phyloP scores from a whole-genome alignment of 2,888 invertebrate species.

The Sesia apiformis region DNA sequence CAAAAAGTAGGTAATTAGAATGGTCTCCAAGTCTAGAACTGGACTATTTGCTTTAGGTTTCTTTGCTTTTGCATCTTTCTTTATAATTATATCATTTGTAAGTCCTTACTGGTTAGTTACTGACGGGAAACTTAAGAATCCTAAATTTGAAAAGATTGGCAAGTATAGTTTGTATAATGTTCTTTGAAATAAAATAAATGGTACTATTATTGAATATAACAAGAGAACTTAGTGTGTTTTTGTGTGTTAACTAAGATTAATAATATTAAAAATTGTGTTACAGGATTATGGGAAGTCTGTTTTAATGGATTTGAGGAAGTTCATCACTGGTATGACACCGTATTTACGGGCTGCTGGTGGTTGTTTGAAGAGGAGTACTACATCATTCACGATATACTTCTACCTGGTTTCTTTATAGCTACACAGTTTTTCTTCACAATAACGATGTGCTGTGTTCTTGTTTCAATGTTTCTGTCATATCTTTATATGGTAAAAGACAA shows the following conservation, averaged over 20 bases:
- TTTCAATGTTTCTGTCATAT: conserved; percentile 83
- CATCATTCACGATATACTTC: conserved; percentile 90
- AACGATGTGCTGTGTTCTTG: conserved; percentile 85
- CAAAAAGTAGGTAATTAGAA: conserved; percentile 17
- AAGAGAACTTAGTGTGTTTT: too few species aligned
- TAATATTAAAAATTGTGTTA: conserved; percentile 19
- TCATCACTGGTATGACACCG: conserved; percentile 87
- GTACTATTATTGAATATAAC: too few species aligned
- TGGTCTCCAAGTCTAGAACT: conserved; percentile 78
- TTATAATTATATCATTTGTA: conserved; percentile 86
- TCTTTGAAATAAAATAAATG: too few species aligned
- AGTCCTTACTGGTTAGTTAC: conserved; percentile 92
- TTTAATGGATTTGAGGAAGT: conserved; percentile 91
- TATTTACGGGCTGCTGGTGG: conserved; percentile 95
- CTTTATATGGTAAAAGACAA: conserved; percentile 83
- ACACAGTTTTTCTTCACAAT: conserved; percentile 96
- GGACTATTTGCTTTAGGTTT: conserved; percentile 78
- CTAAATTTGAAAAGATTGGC: conserved; percentile 89
- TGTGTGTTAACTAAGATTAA: too few species aligned
- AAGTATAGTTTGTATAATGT: conserved; percentile 25
- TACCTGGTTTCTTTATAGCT: conserved; percentile 93
- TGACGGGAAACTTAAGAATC: conserved; percentile 82
- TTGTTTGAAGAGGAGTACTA: conserved; percentile 98
- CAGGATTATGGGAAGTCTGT: conserved; percentile 96
- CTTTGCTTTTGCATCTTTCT: conserved; percentile 78